Evolutionary conservation across 2,888 invertebrate species (phyloP).

Genomic region (Drosophila macrospina): DNA sequence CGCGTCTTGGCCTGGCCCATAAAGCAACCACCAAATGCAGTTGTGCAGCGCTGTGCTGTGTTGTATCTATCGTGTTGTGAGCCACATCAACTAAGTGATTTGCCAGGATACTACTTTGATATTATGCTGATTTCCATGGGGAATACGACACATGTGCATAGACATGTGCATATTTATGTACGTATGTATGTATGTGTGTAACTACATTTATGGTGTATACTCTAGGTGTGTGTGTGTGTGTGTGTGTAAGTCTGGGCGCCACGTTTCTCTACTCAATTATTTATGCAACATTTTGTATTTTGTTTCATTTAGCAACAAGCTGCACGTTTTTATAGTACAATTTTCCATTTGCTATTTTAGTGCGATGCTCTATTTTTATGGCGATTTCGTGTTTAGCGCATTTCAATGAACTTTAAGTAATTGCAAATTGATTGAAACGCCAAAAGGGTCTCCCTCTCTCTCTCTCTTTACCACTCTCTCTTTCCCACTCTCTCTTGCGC

Average conservation of each 20-base stretch:
- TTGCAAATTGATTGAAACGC: slow-evolving; percentile 80
- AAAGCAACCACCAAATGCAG: slow-evolving; percentile 62
- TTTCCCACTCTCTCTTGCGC: not conserved
- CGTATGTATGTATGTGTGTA: not conserved
- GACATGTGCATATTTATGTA: slow-evolving; percentile 9
- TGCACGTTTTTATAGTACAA: slow-evolving; percentile 62
- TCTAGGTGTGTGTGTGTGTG: not conserved
- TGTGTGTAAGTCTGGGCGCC: slow-evolving; percentile 6
- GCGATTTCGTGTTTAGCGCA: slow-evolving; percentile 76
- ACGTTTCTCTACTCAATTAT: slow-evolving; percentile 66
- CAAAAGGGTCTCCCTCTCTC: slow-evolving; percentile 18
- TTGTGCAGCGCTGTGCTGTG: slow-evolving; percentile 24
- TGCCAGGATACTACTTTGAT: slow-evolving; percentile 58
- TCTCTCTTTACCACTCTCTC: not conserved
- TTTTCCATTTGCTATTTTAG: slow-evolving; percentile 48
- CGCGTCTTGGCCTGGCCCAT: slow-evolving; percentile 30
- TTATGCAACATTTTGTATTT: slow-evolving; percentile 76
- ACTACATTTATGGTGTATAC: not conserved
- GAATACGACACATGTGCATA: slow-evolving; percentile 72
- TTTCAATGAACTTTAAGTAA: slow-evolving; percentile 78
- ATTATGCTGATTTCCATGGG: slow-evolving; percentile 83
- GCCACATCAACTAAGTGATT: slow-evolving; percentile 47
- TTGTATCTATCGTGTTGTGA: slow-evolving; percentile 10
- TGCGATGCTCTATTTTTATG: slow-evolving; percentile 64
- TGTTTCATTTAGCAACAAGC: slow-evolving; percentile 44